Evolutionary conservation across 30 jellyfish, hydroid and myxozoan species (phyloP).

Genomic region (Chrysaora quinquecirrha): DNA sequence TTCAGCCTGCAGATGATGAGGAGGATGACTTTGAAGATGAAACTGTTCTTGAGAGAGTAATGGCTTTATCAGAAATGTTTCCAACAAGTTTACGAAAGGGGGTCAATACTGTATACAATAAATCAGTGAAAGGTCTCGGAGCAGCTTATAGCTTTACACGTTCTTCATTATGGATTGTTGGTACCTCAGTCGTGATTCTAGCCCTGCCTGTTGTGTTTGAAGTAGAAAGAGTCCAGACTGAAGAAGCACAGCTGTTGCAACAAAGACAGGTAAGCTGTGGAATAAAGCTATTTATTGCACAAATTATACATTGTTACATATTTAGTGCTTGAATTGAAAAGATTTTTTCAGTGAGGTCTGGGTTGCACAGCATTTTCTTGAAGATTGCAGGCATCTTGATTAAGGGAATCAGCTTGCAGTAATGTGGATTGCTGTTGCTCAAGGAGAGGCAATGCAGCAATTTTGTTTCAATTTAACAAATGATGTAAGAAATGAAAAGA

Average conservation of each 20-base stretch:
- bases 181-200: slow-evolving; percentile 92
- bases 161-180: slow-evolving; percentile 89
- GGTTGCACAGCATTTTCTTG: too few relatives aligned
- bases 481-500: too few relatives aligned
- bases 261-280: slow-evolving; percentile 96
- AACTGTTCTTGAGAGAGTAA: slow-evolving; percentile 76
- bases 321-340: too few relatives aligned
- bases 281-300: too few relatives aligned
- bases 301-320: too few relatives aligned
- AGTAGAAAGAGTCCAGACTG: slow-evolving; percentile 96
- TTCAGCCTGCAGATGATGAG: slow-evolving; percentile 34
- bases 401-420: too few relatives aligned
- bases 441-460: too few relatives aligned
- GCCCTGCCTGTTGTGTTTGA: slow-evolving; percentile 96
- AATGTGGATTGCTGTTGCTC: too few relatives aligned
- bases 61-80: slow-evolving; percentile 94
- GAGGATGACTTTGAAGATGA: slow-evolving; percentile 95
- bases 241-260: slow-evolving; percentile 96
- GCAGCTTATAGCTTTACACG: slow-evolving; percentile 83
- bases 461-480: too few relatives aligned
- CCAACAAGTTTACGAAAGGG: slow-evolving; percentile 87
- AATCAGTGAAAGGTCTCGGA: slow-evolving; percentile 65
- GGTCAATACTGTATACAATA: slow-evolving; percentile 31
- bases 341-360: too few relatives aligned
- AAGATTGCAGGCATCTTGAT: too few relatives aligned